These are phyloP conservation scores for Misgurnus anguillicaudatus DNA, from an alignment of 2,113 vertebrate genomes.

Conservation along the genomic window DNA sequence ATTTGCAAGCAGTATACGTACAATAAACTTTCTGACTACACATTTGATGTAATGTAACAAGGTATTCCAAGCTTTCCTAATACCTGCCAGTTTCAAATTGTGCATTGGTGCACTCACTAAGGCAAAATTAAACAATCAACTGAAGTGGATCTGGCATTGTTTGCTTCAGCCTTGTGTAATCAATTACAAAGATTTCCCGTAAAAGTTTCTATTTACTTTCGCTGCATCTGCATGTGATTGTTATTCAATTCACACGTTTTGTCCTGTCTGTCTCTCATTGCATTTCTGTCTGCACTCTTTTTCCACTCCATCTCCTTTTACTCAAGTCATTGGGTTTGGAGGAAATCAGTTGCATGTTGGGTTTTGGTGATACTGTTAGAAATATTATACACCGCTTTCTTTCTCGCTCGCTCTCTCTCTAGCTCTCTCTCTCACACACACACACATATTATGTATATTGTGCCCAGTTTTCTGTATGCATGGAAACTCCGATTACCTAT, in stretches of 20 bases:
- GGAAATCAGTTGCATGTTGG: slow-evolving; percentile 16
- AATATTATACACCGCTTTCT: background rate
- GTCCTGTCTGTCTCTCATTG: slow-evolving; percentile 21
- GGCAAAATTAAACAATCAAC: slow-evolving; percentile 22
- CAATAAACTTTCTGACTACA: too few species aligned
- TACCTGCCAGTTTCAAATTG: slow-evolving; percentile 41
- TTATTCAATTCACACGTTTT: slow-evolving; percentile 42
- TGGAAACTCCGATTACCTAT: too few species aligned
- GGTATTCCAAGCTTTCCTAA: slow-evolving; percentile 35
- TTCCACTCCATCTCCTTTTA: slow-evolving; percentile 15
- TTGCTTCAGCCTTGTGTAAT: slow-evolving; percentile 34
- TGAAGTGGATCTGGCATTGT: slow-evolving; percentile 28
- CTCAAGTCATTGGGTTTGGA: slow-evolving; percentile 32
- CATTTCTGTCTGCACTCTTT: slow-evolving; percentile 30
- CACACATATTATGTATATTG: too few species aligned
- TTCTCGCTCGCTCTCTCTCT: background rate
- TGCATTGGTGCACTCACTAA: slow-evolving; percentile 6
- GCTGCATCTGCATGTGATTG: slow-evolving; percentile 50
- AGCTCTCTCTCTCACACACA: background rate
- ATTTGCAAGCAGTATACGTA: too few species aligned
- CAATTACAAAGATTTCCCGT: slow-evolving; percentile 31
- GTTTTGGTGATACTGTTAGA: background rate
- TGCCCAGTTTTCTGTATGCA: background rate
- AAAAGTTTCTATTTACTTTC: slow-evolving; percentile 28
- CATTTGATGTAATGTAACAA: background rate